Evolutionary conservation across 2,888 invertebrate genomes (phyloP).

Genomic region (Xanthostigma xanthostigma): DNA sequence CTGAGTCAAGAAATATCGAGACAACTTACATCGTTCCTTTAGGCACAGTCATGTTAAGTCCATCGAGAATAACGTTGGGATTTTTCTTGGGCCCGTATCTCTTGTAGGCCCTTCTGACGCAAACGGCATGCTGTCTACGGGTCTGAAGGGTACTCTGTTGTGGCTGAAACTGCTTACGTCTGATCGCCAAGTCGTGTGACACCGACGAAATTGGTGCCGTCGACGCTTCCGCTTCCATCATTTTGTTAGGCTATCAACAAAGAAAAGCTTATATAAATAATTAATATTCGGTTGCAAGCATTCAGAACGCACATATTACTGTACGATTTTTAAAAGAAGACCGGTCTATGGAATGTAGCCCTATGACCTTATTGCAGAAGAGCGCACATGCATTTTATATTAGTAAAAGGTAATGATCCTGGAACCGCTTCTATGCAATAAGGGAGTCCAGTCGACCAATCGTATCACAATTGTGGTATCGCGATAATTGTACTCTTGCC

Average conservation of each 20-base stretch:
- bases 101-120: slow-evolving; percentile 70
- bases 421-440: no score
- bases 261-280: neutral
- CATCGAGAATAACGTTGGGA: slow-evolving; percentile 70
- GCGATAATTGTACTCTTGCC: no score
- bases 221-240: slow-evolving; percentile 3
- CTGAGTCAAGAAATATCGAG: slow-evolving; percentile 7
- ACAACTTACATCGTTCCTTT: slow-evolving; percentile 71
- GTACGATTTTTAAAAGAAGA: neutral
- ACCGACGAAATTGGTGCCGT: slow-evolving; percentile 3
- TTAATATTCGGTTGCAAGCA: no score
- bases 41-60: slow-evolving; percentile 82
- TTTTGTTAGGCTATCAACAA: neutral
- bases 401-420: no score
- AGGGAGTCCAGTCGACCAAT: no score
- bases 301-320: no score
- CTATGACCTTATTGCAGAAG: no score
- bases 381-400: no score
- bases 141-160: slow-evolving; percentile 57
- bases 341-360: no score
- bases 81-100: slow-evolving; percentile 66
- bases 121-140: slow-evolving; percentile 66
- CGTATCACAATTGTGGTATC: no score
- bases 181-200: slow-evolving; percentile 29
- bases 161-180: slow-evolving; percentile 37